A percentile compares a stretch with the other conserved stretches of the same genome.
These are phyloP conservation scores for Panopea generosa DNA, from an alignment of 2,888 invertebrate genomes.

Conservation along the genomic window DNA sequence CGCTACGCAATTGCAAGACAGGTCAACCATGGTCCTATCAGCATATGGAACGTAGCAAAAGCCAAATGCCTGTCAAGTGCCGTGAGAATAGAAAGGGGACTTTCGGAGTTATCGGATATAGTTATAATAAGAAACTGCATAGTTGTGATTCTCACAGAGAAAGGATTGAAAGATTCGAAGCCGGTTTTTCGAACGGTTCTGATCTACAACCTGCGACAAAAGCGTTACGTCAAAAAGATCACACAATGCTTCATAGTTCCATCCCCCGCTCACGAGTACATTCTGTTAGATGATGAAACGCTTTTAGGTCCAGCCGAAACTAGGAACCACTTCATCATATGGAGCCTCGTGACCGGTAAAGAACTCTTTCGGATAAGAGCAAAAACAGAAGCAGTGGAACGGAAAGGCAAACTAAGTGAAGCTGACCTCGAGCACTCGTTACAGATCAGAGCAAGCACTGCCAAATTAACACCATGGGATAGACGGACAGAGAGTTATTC, in stretches of 20 bases:
- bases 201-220: slow-evolving; percentile 79
- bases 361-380: slow-evolving; percentile 78
- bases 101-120: slow-evolving; percentile 79
- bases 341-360: slow-evolving; percentile 80
- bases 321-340: slow-evolving; percentile 81
- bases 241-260: slow-evolving; percentile 80
- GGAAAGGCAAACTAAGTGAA: slow-evolving; percentile 47
- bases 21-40: slow-evolving; percentile 81
- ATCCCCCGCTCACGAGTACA: slow-evolving; percentile 81
- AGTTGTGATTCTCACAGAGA: slow-evolving; percentile 81
- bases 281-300: slow-evolving; percentile 78
- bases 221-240: slow-evolving; percentile 78
- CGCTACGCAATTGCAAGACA: slow-evolving; percentile 80
- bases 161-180: slow-evolving; percentile 77
- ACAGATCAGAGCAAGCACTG: slow-evolving; percentile 65
- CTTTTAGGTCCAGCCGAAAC: slow-evolving; percentile 82
- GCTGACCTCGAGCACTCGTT: slow-evolving; percentile 55
- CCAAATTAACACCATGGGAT: slow-evolving; percentile 83
- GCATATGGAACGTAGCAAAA: slow-evolving; percentile 82
- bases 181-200: slow-evolving; percentile 81
- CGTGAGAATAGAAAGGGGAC: slow-evolving; percentile 79
- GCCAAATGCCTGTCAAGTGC: slow-evolving; percentile 76
- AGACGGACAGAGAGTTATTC: slow-evolving; percentile 76
- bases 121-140: slow-evolving; percentile 79
- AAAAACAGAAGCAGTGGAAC: slow-evolving; percentile 72